Conservation (phyloP, 1,140 invertebrate genomes). For the Cryptotermes secundus region DNA sequence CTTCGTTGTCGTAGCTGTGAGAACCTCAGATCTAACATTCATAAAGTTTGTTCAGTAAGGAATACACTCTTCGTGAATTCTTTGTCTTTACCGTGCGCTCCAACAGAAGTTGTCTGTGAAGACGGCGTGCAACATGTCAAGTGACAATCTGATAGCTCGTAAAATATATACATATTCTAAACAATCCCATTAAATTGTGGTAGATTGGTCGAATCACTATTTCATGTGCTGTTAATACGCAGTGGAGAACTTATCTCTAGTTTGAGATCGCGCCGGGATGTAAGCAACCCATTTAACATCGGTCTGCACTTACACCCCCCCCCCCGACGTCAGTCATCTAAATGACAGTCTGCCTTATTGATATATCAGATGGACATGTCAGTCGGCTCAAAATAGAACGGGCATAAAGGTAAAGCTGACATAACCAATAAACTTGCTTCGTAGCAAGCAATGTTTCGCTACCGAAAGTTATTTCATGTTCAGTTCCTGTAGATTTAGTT, state of each 20-base stretch:
- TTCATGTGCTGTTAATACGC: not conserved
- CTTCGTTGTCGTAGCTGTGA: no score
- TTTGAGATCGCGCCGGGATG: not conserved
- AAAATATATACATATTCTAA: not conserved
- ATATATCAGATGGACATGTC: not conserved
- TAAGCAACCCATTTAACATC: constrained; percentile 12
- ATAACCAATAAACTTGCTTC: no score
- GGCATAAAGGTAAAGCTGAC: no score
- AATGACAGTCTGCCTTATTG: not conserved
- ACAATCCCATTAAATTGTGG: not conserved
- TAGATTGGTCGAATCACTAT: no score
- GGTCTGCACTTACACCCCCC: not conserved
- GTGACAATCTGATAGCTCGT: not conserved
- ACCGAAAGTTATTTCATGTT: no score
- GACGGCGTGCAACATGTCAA: not conserved
- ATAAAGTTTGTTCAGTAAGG: no score
- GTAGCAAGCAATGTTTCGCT: no score
- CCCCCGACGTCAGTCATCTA: not conserved
- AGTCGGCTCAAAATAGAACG: not conserved
- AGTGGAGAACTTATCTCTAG: not conserved
- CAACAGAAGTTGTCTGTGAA: no score
- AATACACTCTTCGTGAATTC: no score
- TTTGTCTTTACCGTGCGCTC: no score
- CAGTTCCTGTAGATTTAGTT: no score
- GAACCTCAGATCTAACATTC: no score